phyloP scores from a whole-genome alignment of 1,140 invertebrate species.

The Vanessa tameamea region DNA sequence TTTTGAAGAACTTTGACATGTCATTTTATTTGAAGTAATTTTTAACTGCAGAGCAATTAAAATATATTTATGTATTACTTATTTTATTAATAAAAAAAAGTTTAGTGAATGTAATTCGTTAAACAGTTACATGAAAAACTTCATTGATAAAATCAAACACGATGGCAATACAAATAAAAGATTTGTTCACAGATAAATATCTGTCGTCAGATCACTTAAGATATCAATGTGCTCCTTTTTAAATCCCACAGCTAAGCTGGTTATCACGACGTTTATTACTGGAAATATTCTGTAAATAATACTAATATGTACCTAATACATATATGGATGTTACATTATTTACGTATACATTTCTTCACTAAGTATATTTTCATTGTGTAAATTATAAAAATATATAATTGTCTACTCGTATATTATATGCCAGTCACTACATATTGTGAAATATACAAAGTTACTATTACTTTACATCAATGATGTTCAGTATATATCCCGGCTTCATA shows the following conservation, averaged over 20 bases:
- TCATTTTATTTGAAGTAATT: too few species aligned
- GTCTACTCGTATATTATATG: too few species aligned
- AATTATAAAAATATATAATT: too few species aligned
- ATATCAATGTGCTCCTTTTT: background rate
- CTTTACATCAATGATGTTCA: too few species aligned
- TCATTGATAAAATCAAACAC: constrained; percentile 9
- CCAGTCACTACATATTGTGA: too few species aligned
- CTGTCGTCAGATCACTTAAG: background rate
- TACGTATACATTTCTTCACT: background rate
- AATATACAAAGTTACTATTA: too few species aligned
- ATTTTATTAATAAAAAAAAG: background rate
- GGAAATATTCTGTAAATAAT: background rate
- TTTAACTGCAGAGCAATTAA: too few species aligned
- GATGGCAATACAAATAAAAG: constrained; percentile 2
- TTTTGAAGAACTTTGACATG: too few species aligned
- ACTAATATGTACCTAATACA: background rate
- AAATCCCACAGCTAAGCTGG: background rate
- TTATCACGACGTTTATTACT: background rate
- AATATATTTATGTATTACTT: too few species aligned
- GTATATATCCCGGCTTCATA: too few species aligned
- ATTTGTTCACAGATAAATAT: background rate
- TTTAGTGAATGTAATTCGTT: background rate
- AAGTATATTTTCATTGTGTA: too few species aligned
- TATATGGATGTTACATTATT: background rate
- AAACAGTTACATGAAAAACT: background rate